Conservation (phyloP, 2,888 invertebrate species). For the Drosophila austrosaltans region DNA sequence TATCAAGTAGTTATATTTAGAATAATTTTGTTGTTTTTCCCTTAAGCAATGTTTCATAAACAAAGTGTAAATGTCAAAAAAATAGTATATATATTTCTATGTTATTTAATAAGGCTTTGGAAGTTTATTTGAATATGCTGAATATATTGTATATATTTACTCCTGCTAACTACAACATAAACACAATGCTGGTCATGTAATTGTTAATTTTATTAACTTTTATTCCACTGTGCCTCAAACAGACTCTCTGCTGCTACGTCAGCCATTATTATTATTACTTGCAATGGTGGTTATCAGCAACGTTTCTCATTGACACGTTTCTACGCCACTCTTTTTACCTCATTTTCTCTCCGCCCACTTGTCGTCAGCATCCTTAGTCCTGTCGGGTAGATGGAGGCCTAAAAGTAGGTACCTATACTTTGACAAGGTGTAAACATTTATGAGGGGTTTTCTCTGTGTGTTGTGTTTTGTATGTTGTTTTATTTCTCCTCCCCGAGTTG, state of each 20-base stretch:
- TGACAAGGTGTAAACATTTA: conserved; percentile 68
- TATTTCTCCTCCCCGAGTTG: conserved; percentile 24
- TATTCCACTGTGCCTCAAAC: conserved; percentile 49
- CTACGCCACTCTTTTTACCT: conserved; percentile 26
- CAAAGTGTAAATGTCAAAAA: too few species aligned
- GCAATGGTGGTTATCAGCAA: conserved; percentile 63
- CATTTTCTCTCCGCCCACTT: neutral
- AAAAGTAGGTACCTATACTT: conserved; percentile 32
- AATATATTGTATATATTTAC: too few species aligned
- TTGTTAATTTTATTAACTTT: conserved; percentile 15
- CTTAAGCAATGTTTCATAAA: too few species aligned
- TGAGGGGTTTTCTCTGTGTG: conserved; percentile 44
- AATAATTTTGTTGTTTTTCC: too few species aligned
- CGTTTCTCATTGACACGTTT: conserved; percentile 75
- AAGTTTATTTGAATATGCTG: too few species aligned
- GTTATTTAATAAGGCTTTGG: too few species aligned
- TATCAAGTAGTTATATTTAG: too few species aligned
- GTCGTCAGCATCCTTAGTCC: neutral
- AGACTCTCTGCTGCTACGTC: conserved; percentile 42
- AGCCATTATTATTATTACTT: conserved; percentile 71
- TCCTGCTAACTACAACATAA: too few species aligned
- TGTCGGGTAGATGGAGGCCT: conserved; percentile 15
- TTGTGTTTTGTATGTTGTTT: conserved; percentile 13
- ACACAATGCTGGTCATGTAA: too few species aligned
- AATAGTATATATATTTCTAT: too few species aligned